Evolutionary conservation across 2,888 invertebrate species (phyloP).

Genomic region (Scaptomyza reducta): DNA sequence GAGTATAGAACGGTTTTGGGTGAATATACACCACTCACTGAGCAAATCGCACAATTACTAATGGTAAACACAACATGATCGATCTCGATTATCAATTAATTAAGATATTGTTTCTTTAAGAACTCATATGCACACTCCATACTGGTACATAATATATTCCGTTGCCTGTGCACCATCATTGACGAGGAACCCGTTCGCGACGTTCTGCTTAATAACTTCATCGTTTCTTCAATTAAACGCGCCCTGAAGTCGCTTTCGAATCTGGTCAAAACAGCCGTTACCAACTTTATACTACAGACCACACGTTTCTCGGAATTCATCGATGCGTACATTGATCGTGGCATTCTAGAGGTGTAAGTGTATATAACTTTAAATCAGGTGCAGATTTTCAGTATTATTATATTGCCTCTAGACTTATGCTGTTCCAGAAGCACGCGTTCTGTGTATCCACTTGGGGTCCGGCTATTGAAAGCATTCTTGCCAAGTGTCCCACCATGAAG

Average conservation of each 20-base stretch:
- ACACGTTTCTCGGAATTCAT: conserved; percentile 73
- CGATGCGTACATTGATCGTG: conserved; percentile 73
- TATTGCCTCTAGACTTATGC: conserved; percentile 63
- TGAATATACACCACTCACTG: conserved; percentile 33
- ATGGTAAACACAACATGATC: conserved; percentile 55
- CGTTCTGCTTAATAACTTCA: conserved; percentile 51
- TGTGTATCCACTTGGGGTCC: conserved; percentile 87
- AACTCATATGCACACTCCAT: conserved; percentile 71
- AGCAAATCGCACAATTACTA: conserved; percentile 65
- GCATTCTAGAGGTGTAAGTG: conserved; percentile 78
- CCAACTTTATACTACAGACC: conserved; percentile 81
- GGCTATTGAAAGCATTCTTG: conserved; percentile 87
- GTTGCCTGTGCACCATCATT: conserved; percentile 77
- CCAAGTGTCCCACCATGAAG: conserved; percentile 87
- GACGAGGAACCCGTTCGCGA: conserved; percentile 66
- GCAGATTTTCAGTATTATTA: too few relatives aligned
- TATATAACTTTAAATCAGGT: background rate
- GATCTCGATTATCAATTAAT: background rate
- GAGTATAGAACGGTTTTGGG: conserved; percentile 64
- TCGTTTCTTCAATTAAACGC: conserved; percentile 73
- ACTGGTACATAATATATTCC: conserved; percentile 75
- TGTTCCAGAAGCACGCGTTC: conserved; percentile 73
- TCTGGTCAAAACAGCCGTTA: conserved; percentile 77
- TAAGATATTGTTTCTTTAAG: conserved; percentile 22
- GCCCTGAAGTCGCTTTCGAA: conserved; percentile 76